Evolutionary conservation across 2,113 vertebrate species (phyloP), one percentile per base, ranked within the genome.

Genomic region (Clinocottus analis): DNA sequence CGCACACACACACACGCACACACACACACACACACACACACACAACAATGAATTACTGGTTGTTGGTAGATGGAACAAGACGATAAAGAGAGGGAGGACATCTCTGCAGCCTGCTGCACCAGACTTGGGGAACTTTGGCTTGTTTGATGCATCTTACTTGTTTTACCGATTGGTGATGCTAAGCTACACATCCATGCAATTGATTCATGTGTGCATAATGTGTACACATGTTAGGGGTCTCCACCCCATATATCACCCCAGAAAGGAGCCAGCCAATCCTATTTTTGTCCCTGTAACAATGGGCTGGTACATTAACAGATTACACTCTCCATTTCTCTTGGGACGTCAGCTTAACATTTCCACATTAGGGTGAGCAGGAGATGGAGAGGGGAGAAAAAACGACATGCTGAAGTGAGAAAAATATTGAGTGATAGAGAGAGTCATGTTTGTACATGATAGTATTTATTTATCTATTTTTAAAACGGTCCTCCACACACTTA

Each of bases 241-340:
- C 68, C 59, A 45, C 25, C 33, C 60, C 47, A 39, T 41, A 72
- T 58, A 84, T 84, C 39, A 73, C 3, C 72, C 73, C 73, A 77
- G 77, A 56, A 83, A 76, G 80, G 72, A 81, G 49, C n/a, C 49
- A 77, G 90, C 85, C 81, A 92, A 92, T 92, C 83, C 60, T 90
- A 88, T 91, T 90, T 92, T 80, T 89, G 85, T 80, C 82, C 41
- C 39, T 0, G 3, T 64, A 84, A 88, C 79, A 87, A 89, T 73
- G 80, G 76, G 61, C 62, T 58, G 78, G 65, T 80, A 83, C 89
- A 92, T 90, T 86, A 91, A 91, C 87, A 89, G 87, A 91, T 92
- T 90, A 91, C 80, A 80, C 60, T 86, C 58, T 85, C 71, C 79
- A 78, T 85, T 84, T 83, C 78, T 81, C 77, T 27, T 49, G 59